Conservation (phyloP, 2,113 vertebrate genomes). For the Epinephelus lanceolatus region DNA sequence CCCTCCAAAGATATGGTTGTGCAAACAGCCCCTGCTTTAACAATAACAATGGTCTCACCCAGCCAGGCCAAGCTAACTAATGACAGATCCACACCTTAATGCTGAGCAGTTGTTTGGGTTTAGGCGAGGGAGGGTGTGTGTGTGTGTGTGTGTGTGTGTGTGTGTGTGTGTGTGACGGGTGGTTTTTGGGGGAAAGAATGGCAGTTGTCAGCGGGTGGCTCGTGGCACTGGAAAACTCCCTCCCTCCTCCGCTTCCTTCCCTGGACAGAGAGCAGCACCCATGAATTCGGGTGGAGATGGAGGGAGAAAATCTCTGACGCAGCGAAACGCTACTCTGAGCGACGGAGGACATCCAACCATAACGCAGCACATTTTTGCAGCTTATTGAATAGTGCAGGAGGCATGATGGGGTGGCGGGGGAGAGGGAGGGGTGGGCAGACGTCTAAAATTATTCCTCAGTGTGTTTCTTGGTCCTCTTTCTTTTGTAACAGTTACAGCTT, state of each 20-base stretch:
- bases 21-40: constrained; percentile 79
- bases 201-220: constrained; percentile 81
- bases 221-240: constrained; percentile 76
- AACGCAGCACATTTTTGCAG: constrained; percentile 77
- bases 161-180: constrained; percentile 9
- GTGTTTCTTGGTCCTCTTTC: constrained; percentile 5
- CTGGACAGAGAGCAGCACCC: constrained; percentile 45
- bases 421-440: constrained; percentile 2
- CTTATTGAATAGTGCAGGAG: constrained; percentile 72
- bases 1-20: constrained; percentile 82
- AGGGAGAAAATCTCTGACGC: constrained; percentile 75
- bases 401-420: constrained; percentile 13
- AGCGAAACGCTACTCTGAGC: constrained; percentile 73
- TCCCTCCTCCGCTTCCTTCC: constrained; percentile 36
- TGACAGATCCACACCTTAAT: constrained; percentile 85
- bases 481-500: constrained; percentile 12
- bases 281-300: constrained; percentile 38
- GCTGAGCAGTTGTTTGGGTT: constrained; percentile 81
- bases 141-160: constrained; percentile 11
- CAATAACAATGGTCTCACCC: constrained; percentile 81
- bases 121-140: constrained; percentile 34
- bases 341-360: constrained; percentile 57
- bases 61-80: constrained; percentile 80
- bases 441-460: constrained; percentile 38
- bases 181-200: constrained; percentile 32